These are phyloP conservation scores for Pollenia griseotomentosa DNA, from an alignment of 2,888 invertebrate genomes.

Conservation along the genomic window DNA sequence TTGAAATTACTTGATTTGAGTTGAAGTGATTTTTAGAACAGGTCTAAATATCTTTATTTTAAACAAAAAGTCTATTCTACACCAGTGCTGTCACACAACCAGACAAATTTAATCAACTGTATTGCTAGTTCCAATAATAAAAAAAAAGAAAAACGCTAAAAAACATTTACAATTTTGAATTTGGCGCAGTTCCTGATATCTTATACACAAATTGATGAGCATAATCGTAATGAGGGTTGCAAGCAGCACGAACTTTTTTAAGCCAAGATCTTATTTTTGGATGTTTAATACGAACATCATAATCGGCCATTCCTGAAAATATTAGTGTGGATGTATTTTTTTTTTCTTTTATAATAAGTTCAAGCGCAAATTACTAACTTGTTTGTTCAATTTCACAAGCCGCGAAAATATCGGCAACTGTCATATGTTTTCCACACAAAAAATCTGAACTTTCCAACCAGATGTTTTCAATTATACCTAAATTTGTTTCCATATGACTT, in stretches of 20 bases:
- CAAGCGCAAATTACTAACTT: slow-evolving; percentile 84
- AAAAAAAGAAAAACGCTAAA: background rate
- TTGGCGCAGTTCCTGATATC: slow-evolving; percentile 82
- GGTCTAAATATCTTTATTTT: too few species aligned
- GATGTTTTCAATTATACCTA: slow-evolving; percentile 86
- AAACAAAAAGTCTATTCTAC: too few species aligned
- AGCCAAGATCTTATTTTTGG: slow-evolving; percentile 88
- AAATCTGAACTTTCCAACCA: slow-evolving; percentile 86
- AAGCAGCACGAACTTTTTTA: slow-evolving; percentile 86
- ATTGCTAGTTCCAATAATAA: background rate
- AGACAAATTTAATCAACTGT: too few species aligned
- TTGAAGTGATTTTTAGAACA: too few species aligned
- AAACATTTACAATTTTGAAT: slow-evolving; percentile 78
- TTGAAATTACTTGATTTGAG: too few species aligned
- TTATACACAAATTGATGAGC: slow-evolving; percentile 87
- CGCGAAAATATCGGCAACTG: slow-evolving; percentile 90
- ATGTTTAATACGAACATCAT: slow-evolving; percentile 86
- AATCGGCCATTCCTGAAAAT: slow-evolving; percentile 87
- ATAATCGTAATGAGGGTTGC: slow-evolving; percentile 88
- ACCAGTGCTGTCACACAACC: background rate
- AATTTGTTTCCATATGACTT: slow-evolving; percentile 85
- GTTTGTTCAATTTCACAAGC: slow-evolving; percentile 92
- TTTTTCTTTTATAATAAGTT: background rate
- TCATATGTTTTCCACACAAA: slow-evolving; percentile 87
- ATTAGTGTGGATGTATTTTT: background rate